A percentile compares a stretch with the other conserved stretches of the same genome.
These are phyloP conservation scores for Mesocricetus auratus DNA, from an alignment of 2,113 vertebrate genomes.

Conservation along the genomic window DNA sequence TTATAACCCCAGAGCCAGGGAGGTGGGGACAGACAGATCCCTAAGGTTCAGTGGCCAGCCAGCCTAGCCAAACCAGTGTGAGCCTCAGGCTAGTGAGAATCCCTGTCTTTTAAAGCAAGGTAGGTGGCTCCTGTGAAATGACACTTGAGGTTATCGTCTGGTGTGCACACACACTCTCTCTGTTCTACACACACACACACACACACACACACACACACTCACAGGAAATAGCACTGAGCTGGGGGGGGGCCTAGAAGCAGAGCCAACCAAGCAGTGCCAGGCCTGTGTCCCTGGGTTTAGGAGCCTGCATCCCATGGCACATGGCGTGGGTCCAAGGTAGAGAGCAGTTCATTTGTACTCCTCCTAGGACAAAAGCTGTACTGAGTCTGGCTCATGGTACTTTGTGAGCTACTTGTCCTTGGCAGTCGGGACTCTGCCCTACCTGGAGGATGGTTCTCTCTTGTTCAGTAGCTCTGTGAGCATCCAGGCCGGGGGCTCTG, in stretches of 20 bases:
- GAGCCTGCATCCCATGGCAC: fast-evolving
- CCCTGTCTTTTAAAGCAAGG: neutral
- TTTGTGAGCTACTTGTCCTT: neutral
- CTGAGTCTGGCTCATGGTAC: neutral
- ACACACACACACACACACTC: too few relatives aligned
- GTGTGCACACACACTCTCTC: neutral
- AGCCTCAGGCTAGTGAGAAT: neutral
- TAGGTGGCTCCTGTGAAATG: neutral
- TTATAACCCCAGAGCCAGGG: neutral
- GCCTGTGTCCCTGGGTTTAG: neutral
- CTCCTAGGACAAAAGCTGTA: neutral
- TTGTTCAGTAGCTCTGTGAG: neutral
- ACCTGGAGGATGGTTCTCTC: too few relatives aligned
- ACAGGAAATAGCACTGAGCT: neutral
- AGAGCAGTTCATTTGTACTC: fast-evolving
- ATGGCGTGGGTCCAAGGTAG: neutral
- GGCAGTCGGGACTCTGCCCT: neutral
- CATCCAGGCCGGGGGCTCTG: neutral
- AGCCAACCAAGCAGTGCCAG: neutral
- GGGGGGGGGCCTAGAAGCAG: neutral
- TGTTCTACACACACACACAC: neutral
- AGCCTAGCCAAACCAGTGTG: neutral
- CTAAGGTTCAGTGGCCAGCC: neutral
- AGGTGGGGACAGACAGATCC: neutral
- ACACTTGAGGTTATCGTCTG: neutral